These are phyloP conservation scores for Bergia sp. DNA, from an alignment of 92 coral and sea anemone genomes.

Conservation along the genomic window DNA sequence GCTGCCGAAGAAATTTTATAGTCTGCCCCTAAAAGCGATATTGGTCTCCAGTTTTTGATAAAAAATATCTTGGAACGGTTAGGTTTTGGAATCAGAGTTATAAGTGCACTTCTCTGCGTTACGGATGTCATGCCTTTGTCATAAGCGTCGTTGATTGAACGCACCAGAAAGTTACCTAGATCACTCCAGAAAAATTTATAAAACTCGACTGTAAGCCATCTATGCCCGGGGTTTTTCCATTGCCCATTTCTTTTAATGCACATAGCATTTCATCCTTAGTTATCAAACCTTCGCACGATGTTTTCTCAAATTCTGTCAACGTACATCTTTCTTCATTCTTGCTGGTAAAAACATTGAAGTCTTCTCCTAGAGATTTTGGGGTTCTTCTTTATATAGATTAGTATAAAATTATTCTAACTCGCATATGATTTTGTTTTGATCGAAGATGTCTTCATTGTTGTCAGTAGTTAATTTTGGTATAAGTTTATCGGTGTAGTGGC, in stretches of 20 bases:
- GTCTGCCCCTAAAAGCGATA: background rate
- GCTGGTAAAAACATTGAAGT: conserved; percentile 14
- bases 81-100: conserved; percentile 35
- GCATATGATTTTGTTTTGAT: conserved; percentile 25
- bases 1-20: conserved; percentile 7
- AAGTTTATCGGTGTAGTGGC: conserved; percentile 39
- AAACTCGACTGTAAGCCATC: conserved; percentile 24
- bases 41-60: conserved; percentile 41
- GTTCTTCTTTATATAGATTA: conserved; percentile 36
- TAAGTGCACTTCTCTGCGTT: conserved; percentile 38
- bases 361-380: background rate
- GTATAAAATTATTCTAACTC: conserved; percentile 32
- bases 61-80: conserved; percentile 15
- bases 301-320: conserved; percentile 29
- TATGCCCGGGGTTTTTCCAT: conserved; percentile 27
- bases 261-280: conserved; percentile 43
- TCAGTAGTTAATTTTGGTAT: conserved; percentile 38
- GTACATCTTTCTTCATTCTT: conserved; percentile 23
- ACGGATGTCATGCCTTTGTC: conserved; percentile 21
- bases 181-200: conserved; percentile 27
- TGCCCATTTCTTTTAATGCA: conserved; percentile 38
- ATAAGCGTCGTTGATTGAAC: background rate
- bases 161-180: conserved; percentile 13
- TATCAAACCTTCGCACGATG: conserved; percentile 41
- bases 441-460: conserved; percentile 22